Conservation (phyloP, 2,797 vertebrate genomes). For the Telmatherina bonti region DNA sequence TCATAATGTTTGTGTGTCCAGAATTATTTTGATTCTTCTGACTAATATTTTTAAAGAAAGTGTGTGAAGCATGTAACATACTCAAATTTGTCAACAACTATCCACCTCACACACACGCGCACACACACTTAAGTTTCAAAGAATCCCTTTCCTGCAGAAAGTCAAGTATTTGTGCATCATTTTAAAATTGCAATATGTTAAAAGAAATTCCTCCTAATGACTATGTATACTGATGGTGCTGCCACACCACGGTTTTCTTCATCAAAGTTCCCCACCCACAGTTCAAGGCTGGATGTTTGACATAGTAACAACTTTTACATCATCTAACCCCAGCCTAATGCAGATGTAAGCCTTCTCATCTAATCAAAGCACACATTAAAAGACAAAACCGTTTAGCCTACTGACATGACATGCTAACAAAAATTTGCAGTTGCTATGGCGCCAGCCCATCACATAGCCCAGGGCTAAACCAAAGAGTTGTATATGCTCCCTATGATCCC, state of each 20-base stretch:
- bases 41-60: too few relatives aligned
- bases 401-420: conserved; percentile 40
- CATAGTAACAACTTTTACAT: conserved; percentile 13
- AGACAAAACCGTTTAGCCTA: conserved; percentile 12
- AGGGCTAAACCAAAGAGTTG: conserved; percentile 55
- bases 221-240: conserved; percentile 11
- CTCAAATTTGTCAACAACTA: background rate
- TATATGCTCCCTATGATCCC: conserved; percentile 63
- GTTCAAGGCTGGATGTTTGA: conserved; percentile 31
- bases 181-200: background rate
- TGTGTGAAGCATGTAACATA: too few relatives aligned
- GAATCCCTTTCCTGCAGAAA: background rate
- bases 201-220: conserved; percentile 26
- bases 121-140: background rate
- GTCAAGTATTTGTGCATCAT: background rate
- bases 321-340: conserved; percentile 18
- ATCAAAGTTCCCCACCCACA: conserved; percentile 23
- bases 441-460: conserved; percentile 53
- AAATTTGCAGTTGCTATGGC: conserved; percentile 57
- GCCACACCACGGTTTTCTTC: conserved; percentile 17
- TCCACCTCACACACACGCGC: background rate
- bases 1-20: too few relatives aligned
- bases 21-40: too few relatives aligned
- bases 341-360: conserved; percentile 19
- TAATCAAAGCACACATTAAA: conserved; percentile 32